A percentile compares a stretch with the other conserved stretches of the same genome.
Evolutionary conservation across 2,888 invertebrate species (phyloP).

Genomic region (Sturmia bella): DNA sequence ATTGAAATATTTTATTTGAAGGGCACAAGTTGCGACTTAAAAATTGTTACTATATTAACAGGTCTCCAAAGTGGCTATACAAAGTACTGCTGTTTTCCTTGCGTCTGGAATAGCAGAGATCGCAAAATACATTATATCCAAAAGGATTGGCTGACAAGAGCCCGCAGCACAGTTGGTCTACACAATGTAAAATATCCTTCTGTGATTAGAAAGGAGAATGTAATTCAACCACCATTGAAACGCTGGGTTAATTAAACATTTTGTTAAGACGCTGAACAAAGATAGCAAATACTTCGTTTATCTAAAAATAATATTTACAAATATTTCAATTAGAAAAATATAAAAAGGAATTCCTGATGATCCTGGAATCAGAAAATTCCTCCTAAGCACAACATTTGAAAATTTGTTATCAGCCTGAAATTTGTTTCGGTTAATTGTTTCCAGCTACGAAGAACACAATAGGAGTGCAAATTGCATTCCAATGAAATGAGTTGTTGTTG

Average conservation of each 20-base stretch:
- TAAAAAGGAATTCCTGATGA: not conserved
- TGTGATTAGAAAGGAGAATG: not conserved
- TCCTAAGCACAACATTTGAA: not conserved
- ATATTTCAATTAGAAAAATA: no score
- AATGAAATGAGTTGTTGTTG: no score
- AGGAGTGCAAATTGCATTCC: no score
- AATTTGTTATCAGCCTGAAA: no score
- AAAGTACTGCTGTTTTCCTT: not conserved
- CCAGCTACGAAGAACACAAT: no score
- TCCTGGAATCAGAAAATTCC: conserved; percentile 6
- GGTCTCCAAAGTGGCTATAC: conserved; percentile 1
- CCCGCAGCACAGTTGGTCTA: not conserved
- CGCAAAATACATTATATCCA: not conserved
- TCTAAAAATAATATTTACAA: not conserved
- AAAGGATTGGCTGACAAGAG: conserved; percentile 8
- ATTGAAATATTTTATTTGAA: no score
- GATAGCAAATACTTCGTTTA: conserved; percentile 7
- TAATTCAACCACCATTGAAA: conserved; percentile 4
- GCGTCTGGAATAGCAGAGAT: conserved; percentile 5
- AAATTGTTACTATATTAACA: not conserved
- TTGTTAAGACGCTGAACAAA: not conserved
- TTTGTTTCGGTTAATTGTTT: no score
- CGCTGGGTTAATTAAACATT: conserved; percentile 4
- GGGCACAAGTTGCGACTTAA: no score
- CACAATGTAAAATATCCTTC: no score